Evolutionary conservation across 64 coral and sea anemone species (phyloP).

Genomic region (Stichodactyla mertensii): DNA sequence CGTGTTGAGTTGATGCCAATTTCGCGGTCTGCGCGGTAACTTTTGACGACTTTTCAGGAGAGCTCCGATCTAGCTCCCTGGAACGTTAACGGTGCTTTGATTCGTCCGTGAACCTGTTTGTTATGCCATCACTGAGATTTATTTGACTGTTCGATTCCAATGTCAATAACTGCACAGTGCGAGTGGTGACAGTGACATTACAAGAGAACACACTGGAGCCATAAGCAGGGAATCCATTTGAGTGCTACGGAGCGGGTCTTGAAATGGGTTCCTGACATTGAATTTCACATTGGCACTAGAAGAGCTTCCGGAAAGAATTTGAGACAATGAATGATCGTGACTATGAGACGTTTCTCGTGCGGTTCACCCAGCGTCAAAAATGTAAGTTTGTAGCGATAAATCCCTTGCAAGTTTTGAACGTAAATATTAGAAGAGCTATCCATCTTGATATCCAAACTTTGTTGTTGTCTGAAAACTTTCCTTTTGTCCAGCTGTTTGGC

Average conservation of each 20-base stretch:
- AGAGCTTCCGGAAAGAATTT: conserved; percentile 5
- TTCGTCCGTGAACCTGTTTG: not conserved
- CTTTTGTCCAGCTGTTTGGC: not conserved
- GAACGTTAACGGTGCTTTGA: not conserved
- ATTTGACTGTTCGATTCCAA: conserved; percentile 15
- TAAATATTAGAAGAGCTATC: conserved; percentile 5
- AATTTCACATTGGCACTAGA: not conserved
- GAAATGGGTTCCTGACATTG: not conserved
- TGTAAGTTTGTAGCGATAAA: conserved; percentile 38
- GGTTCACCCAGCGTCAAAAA: conserved; percentile 57
- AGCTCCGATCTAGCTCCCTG: not conserved
- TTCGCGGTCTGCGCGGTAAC: not conserved
- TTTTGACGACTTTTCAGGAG: not conserved
- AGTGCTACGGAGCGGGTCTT: not conserved
- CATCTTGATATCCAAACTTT: not conserved
- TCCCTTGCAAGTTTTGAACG: not conserved
- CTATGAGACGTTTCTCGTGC: conserved; percentile 53
- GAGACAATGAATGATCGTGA: conserved; percentile 2
- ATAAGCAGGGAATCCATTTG: conserved; percentile 15
- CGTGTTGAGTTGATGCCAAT: conserved; percentile 1
- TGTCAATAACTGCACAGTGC: not conserved
- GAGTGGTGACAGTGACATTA: conserved; percentile 10
- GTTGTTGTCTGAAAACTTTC: not conserved
- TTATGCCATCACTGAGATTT: conserved; percentile 13
- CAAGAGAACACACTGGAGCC: conserved; percentile 8